A percentile compares a stretch with the other conserved stretches of the same genome.
Conservation (phyloP, 2,888 invertebrate species). For the Agriotes lineatus region DNA sequence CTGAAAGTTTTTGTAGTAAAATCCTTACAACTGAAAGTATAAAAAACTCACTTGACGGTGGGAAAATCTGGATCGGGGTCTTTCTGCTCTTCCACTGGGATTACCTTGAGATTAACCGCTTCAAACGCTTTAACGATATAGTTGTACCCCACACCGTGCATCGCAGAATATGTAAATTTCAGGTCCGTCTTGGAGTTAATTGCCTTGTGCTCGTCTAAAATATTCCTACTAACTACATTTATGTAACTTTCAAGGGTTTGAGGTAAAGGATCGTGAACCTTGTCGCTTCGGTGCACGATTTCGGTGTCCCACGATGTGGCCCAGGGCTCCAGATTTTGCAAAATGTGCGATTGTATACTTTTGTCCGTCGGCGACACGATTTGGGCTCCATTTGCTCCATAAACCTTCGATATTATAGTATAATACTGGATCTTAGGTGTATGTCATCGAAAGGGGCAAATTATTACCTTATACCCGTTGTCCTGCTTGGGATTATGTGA, state of each 20-base stretch:
- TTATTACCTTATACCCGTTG: conserved; percentile 92
- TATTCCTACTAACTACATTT: conserved; percentile 68
- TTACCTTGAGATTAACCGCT: conserved; percentile 78
- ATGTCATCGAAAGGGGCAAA: too few relatives aligned
- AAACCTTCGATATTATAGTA: too few relatives aligned
- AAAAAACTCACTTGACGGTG: conserved; percentile 77
- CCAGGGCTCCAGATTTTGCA: conserved; percentile 81
- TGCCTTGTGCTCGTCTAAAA: conserved; percentile 69
- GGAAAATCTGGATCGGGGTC: conserved; percentile 97
- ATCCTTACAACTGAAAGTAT: neutral
- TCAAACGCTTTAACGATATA: conserved; percentile 83
- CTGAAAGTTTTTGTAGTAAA: conserved; percentile 49
- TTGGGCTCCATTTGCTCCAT: conserved; percentile 95
- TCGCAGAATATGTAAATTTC: conserved; percentile 90
- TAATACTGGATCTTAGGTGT: too few relatives aligned
- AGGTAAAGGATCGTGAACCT: conserved; percentile 76
- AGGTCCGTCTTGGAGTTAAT: conserved; percentile 71
- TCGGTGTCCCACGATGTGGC: conserved; percentile 83
- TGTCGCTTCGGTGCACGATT: conserved; percentile 66
- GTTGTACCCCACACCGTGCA: conserved; percentile 96
- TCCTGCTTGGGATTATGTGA: conserved; percentile 98
- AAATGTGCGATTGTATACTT: conserved; percentile 83
- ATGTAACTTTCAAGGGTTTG: conserved; percentile 79
- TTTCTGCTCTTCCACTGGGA: conserved; percentile 80
- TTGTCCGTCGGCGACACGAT: conserved; percentile 94